Evolutionary conservation across 2,113 vertebrate genomes (phyloP).

Genomic region (Manacus vitellinus): DNA sequence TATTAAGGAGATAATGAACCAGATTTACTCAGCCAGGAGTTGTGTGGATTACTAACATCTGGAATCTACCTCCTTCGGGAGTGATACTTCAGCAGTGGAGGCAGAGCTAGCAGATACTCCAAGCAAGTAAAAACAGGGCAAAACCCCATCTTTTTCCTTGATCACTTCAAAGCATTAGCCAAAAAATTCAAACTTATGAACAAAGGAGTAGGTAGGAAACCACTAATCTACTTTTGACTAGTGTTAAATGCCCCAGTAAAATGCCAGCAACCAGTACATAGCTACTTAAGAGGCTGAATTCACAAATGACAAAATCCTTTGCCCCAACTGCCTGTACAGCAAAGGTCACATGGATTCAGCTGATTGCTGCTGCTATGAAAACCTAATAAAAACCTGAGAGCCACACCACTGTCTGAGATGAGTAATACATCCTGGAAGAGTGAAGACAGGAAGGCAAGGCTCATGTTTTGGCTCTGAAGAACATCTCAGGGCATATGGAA

Average conservation of each 20-base stretch:
- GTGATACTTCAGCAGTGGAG: neutral
- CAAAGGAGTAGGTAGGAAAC: neutral
- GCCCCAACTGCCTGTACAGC: neutral
- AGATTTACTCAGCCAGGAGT: neutral
- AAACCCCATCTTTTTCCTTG: neutral
- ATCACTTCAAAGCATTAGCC: neutral
- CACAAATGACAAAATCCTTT: neutral
- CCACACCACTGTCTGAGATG: rapidly evolving
- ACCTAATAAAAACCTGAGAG: neutral
- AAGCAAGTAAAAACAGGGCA: neutral
- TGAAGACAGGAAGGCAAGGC: neutral
- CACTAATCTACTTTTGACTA: neutral
- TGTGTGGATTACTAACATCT: neutral
- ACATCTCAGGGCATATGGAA: neutral
- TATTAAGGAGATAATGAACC: neutral
- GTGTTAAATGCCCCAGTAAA: neutral
- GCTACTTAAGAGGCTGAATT: neutral
- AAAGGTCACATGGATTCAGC: neutral
- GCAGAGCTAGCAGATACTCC: neutral
- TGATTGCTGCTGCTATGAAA: neutral
- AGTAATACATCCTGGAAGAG: neutral
- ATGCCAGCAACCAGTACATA: neutral
- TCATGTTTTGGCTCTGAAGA: neutral
- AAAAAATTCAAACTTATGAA: neutral
- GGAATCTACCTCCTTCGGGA: neutral